These are phyloP conservation scores for Megatriorchis doriae DNA, from an alignment of 2,113 vertebrate species.

Conservation along the genomic window DNA sequence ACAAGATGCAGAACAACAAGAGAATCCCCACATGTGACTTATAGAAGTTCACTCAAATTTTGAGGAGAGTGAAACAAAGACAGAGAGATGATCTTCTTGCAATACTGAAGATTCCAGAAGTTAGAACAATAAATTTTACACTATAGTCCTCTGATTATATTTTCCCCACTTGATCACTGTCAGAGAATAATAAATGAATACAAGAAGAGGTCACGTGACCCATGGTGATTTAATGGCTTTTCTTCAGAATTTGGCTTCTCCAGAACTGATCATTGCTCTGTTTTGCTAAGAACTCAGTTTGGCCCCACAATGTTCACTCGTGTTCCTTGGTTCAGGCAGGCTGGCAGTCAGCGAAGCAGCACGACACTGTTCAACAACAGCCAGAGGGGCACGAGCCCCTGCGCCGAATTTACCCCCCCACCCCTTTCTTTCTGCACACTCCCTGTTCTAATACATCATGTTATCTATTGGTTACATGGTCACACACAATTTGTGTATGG, in stretches of 20 bases:
- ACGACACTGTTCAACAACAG: not conserved
- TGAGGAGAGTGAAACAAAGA: not conserved
- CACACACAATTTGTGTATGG: not conserved
- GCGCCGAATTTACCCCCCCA: not conserved
- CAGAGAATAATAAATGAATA: not conserved
- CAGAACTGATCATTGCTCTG: not conserved
- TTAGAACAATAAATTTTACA: not conserved
- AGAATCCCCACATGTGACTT: not conserved
- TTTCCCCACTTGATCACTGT: not conserved
- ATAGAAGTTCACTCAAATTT: not conserved
- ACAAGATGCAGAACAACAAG: not conserved
- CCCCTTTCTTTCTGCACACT: not conserved
- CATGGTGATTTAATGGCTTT: not conserved
- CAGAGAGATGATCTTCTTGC: not conserved
- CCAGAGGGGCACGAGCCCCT: not conserved
- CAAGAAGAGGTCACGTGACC: not conserved
- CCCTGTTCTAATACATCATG: fast-evolving
- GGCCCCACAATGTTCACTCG: fast-evolving
- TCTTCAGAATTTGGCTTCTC: not conserved
- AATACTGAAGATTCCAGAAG: not conserved
- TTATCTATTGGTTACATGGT: not conserved
- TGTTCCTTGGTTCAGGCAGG: not conserved
- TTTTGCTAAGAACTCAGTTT: not conserved
- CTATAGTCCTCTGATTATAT: not conserved
- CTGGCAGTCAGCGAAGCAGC: not conserved